These are phyloP conservation scores for Strix uralensis DNA, from an alignment of 2,113 vertebrate genomes.

Conservation along the genomic window DNA sequence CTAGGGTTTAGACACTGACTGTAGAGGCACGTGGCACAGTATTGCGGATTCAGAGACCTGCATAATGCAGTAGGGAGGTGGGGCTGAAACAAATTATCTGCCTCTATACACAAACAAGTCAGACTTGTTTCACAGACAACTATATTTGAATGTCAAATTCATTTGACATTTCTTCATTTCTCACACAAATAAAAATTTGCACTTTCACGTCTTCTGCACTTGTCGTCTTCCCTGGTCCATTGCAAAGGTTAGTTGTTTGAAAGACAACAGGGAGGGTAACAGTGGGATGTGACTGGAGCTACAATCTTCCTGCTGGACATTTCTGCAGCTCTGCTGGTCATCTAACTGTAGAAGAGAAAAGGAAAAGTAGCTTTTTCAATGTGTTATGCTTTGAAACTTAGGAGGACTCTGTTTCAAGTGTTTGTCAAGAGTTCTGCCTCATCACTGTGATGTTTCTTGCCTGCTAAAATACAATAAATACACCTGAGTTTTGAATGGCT, in stretches of 20 bases:
- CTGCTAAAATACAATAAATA: neutral
- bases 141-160: neutral
- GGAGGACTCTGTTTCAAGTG: neutral
- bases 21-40: neutral
- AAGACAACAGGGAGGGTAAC: neutral
- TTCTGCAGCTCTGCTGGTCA: neutral
- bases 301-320: neutral
- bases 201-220: neutral
- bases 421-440: neutral
- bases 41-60: neutral
- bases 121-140: neutral
- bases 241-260: neutral
- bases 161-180: neutral
- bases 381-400: neutral
- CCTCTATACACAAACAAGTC: neutral
- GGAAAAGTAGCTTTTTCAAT: neutral
- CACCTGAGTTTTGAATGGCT: neutral
- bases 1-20: neutral
- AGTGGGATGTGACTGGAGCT: neutral
- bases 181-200: neutral
- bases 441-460: neutral
- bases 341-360: neutral
- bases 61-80: rapidly evolving
- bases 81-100: neutral
- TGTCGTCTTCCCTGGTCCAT: neutral